Base-by-base conservation (phyloP, 2,888 invertebrate genomes). In the Atrina japonica region DNA sequence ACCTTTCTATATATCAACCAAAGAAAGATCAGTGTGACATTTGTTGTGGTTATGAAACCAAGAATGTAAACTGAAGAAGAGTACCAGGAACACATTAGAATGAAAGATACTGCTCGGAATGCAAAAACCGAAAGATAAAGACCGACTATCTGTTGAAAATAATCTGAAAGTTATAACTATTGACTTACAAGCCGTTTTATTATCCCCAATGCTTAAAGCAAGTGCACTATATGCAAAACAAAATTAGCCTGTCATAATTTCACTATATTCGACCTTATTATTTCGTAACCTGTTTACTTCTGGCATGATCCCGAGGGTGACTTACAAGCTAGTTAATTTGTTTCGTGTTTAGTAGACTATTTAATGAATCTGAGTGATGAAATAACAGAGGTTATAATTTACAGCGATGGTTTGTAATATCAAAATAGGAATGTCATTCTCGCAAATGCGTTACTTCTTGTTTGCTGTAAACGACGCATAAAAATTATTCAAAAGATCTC, bases 241-340 rank as follows among this genome's bases (percentile, higher is more conserved):
- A 77, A 77, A 64, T 35, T 77, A 43, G 63, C 58, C 16, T 75
- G 72, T 63, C 72, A 75, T 53, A 71, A 77, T 43, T 77, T 68
- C 52, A 75, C 72, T n/a, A 40, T 76, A 14, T 76, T 45, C 30
- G 73, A 73, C 40, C 21, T 76, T 29, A 23, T 35, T 11, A 35
- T 16, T 58, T 60, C 50, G 68, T 72, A 21, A 45, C 21, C 29
- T 76, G 75, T n/a, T 30, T 77, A 73, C 60, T 75, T 78, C 52
- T 77, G 75, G 75, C 66, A 77, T 50, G 77, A 79, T 50, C 61
- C 50, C n/a, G 75, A 73, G 55, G 71, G 75, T n/a, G 76, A 68
- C 35, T 59, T 71, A 6, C 59, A 64, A 45, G 60, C 65, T 18
- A 71, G 68, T 61, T n/a, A 35, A 43, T 69, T 70, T 70, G 29